Evolutionary conservation across 2,888 invertebrate genomes (phyloP), one percentile per base, ranked within the genome.

Genomic region (Synanthedon vespiformis): DNA sequence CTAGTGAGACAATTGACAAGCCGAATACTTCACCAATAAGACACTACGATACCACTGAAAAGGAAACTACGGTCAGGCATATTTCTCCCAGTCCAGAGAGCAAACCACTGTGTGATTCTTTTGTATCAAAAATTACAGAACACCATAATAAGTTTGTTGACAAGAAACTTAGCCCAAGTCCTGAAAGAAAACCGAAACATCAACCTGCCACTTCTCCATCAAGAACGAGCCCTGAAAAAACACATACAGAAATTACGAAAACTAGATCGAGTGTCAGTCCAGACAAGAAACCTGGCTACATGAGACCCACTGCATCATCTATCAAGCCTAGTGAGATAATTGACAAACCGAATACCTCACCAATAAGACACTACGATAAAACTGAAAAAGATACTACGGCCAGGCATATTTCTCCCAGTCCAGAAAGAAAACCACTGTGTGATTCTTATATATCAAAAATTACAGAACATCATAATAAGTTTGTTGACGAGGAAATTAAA

Each of bases 401-500:
- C 22, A 65, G 63, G 56, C 54, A 60, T 47, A 50, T 40, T 22
- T 54, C 64, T 48, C 55, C 61, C 34, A 72, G 62, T 49, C 67
- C 72, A 40, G 72, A 73, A 40, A 62, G 61, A 18, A 44, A 44
- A 14, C 44, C 44, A 10, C 10, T 10, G 2, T 10, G 34, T 34
- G 34, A 34, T 44, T 44, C 44, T 14, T 34, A 57, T 13, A 70
- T 14, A 13, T 44, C 44, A 44, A 44, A 68, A 57, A 50, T 70
- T 4, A 72, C 69, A 54, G 68, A 80, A 60, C 77, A 83, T 52
- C 76, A 82, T 55, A 79, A 80, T 52, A 79, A 69, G 58, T 82
- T 82, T 56, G 72, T 84, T 50, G 81, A 82, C 47, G 84, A 82
- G 62, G 83, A 85, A 72, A 82, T 80, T 41, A 84, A 84, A 68